Evolutionary conservation across 92 coral and sea anemone genomes (phyloP).

Genomic region (Metridium senile): DNA sequence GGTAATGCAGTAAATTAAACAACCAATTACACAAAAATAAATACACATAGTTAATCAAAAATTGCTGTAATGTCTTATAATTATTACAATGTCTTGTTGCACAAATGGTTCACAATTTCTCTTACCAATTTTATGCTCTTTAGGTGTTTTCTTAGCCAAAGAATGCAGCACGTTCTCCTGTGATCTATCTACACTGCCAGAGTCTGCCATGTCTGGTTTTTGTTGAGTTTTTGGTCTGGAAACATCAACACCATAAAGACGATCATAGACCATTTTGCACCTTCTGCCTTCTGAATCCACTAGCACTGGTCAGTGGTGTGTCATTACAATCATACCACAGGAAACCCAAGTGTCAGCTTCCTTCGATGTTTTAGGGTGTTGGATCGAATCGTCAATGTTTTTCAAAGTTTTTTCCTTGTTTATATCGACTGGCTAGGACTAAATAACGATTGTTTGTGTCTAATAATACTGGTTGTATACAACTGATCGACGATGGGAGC

Average conservation of each 20-base stretch:
- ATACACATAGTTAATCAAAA: no score
- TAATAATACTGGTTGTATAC: neutral
- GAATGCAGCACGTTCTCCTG: slow-evolving; percentile 69
- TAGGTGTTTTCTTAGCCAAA: slow-evolving; percentile 70
- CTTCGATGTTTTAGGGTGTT: neutral
- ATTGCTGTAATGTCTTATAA: no score
- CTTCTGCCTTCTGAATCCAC: slow-evolving; percentile 18
- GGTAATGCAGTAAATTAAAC: no score
- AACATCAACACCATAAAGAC: slow-evolving; percentile 66
- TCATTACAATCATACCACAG: neutral
- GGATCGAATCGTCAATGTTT: neutral
- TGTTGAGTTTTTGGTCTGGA: slow-evolving; percentile 47
- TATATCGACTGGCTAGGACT: neutral
- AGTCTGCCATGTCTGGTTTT: slow-evolving; percentile 40
- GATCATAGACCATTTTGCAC: slow-evolving; percentile 89
- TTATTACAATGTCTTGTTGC: no score
- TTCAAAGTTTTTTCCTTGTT: neutral
- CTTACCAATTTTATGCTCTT: slow-evolving; percentile 84
- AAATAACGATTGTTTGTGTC: neutral
- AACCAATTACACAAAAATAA: no score
- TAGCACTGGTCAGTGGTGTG: slow-evolving; percentile 11
- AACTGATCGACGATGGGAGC: slow-evolving; percentile 29
- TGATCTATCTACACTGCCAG: slow-evolving; percentile 45
- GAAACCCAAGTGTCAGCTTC: slow-evolving; percentile 10
- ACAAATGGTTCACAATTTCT: no score